Evolutionary conservation across 2,113 vertebrate species (phyloP).

Genomic region (Rattus norvegicus): GRCr8 NC_086030.1:19100501-19101000

Average conservation of each 20-base stretch:
- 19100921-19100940: no score
- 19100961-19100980: not conserved
- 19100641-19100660: not conserved
- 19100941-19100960: not conserved
- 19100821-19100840: not conserved
- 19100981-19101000: not conserved
- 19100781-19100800: not conserved
- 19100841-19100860: not conserved
- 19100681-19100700: not conserved
- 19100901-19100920: not conserved
- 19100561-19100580: conserved; percentile 41
- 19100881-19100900: not conserved
- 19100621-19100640: not conserved
- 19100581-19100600: not conserved
- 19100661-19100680: not conserved
- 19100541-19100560: not conserved
- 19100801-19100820: accelerated
- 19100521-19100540: not conserved
- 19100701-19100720: no score
- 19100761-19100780: no score
- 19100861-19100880: not conserved
- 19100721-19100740: not conserved
- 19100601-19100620: not conserved
- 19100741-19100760: not conserved
- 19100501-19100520: not conserved